These are phyloP conservation scores for Octonoba sinensis DNA, from an alignment of 2,888 invertebrate species.

Conservation along the genomic window DNA sequence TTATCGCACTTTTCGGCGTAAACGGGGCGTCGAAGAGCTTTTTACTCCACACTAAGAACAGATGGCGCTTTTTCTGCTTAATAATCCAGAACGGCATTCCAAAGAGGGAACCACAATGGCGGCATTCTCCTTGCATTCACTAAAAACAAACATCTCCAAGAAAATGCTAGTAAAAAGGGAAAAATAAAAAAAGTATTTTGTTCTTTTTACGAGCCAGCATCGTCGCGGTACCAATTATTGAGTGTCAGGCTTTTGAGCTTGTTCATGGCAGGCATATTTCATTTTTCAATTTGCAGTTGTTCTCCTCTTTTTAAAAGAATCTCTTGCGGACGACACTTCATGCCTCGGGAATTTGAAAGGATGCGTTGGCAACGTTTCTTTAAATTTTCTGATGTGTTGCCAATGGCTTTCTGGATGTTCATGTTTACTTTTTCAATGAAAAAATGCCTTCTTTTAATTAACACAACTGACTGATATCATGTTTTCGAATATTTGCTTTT, in stretches of 20 bases:
- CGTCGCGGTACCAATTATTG: conserved; percentile 4
- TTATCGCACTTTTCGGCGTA: conserved; percentile 8
- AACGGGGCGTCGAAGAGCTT: conserved; percentile 1
- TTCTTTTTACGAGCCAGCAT: conserved; percentile 3
- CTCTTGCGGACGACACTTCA: conserved; percentile 3
- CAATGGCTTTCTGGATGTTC: not conserved
- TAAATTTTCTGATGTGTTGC: conserved; percentile 6
- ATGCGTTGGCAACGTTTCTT: conserved; percentile 4
- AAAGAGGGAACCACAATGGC: not conserved
- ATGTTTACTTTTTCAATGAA: not conserved
- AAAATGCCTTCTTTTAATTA: too few relatives aligned
- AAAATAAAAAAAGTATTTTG: not conserved
- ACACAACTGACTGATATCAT: too few relatives aligned
- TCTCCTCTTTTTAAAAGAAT: conserved; percentile 3
- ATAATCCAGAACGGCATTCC: conserved; percentile 9
- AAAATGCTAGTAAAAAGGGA: not conserved
- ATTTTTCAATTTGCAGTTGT: conserved; percentile 6
- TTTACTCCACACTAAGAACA: not conserved
- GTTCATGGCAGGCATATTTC: conserved; percentile 2
- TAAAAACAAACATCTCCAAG: not conserved
- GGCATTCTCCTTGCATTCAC: conserved; percentile 2
- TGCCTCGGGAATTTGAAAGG: conserved; percentile 5
- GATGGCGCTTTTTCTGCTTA: not conserved
- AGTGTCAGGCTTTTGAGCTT: conserved; percentile 1
- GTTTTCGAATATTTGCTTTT: too few relatives aligned